Evolutionary conservation across 2,797 vertebrate species (phyloP).

Genomic region (Oreonectes daqikongensis): DNA sequence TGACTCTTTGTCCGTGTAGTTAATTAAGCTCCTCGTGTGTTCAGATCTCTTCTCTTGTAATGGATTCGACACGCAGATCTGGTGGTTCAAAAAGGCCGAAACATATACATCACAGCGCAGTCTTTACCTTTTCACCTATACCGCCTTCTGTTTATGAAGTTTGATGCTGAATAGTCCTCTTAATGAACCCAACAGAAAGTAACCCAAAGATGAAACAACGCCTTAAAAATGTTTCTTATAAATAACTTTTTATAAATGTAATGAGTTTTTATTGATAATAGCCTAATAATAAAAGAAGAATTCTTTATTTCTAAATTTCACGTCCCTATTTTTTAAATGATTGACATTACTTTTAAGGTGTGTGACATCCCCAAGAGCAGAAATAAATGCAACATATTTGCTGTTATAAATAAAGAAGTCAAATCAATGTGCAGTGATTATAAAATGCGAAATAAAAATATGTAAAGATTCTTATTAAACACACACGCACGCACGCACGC

Average conservation of each 20-base stretch:
- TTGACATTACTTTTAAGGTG: no score
- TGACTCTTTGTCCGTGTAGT: slow-evolving; percentile 57
- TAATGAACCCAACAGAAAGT: neutral
- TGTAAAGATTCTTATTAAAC: neutral
- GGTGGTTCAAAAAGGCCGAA: slow-evolving; percentile 73
- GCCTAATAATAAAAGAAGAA: no score
- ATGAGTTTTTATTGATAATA: no score
- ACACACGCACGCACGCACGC: slow-evolving; percentile 6
- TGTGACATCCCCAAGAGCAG: no score
- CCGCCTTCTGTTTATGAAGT: neutral
- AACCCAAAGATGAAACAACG: neutral
- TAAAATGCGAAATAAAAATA: neutral
- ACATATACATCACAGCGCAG: slow-evolving; percentile 66
- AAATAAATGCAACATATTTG: no score
- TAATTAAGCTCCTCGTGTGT: slow-evolving; percentile 89
- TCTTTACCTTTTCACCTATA: slow-evolving; percentile 61
- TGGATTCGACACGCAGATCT: slow-evolving; percentile 96
- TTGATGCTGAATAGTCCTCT: neutral
- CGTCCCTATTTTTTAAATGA: no score
- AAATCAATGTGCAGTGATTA: neutral
- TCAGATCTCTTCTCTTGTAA: slow-evolving; percentile 77
- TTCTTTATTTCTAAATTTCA: no score
- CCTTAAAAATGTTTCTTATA: neutral
- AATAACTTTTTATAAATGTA: neutral
- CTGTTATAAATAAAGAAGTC: neutral